Evolutionary conservation across 2,888 invertebrate genomes (phyloP).

Genomic region (Ariolimax columbianus): DNA sequence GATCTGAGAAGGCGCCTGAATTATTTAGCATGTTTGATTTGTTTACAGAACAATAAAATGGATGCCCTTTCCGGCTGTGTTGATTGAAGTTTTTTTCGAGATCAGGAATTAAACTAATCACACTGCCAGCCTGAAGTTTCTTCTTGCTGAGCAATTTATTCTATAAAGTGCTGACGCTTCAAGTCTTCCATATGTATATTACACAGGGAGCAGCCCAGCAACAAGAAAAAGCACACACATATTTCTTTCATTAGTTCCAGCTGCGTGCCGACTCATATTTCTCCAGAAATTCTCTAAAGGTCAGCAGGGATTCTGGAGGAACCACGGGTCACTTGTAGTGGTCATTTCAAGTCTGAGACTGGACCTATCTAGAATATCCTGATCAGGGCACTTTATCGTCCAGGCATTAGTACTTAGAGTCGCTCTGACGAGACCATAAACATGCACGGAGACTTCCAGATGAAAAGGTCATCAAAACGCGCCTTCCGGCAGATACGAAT

Average conservation of each 20-base stretch:
- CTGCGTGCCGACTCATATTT: background rate
- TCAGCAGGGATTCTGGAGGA: background rate
- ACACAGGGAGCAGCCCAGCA: background rate
- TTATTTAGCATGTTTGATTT: too few species aligned
- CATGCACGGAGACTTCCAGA: background rate
- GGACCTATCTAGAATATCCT: background rate
- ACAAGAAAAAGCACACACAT: background rate
- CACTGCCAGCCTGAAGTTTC: too few species aligned
- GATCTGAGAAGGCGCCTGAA: too few species aligned
- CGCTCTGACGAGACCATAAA: background rate
- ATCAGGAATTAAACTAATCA: too few species aligned
- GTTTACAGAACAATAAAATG: too few species aligned
- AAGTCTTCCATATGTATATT: background rate
- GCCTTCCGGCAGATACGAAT: background rate
- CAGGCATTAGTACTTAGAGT: constrained; percentile 24
- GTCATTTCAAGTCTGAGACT: background rate
- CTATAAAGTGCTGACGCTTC: background rate
- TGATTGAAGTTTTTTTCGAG: too few species aligned
- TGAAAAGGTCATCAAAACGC: background rate
- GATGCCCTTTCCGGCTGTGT: too few species aligned
- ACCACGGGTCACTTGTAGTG: constrained; percentile 36
- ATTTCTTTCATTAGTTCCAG: background rate
- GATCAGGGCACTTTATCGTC: background rate
- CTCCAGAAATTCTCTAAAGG: background rate
- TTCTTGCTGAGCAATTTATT: too few species aligned